Evolutionary conservation across 2,888 invertebrate genomes (phyloP).

Genomic region (Sphaerophoria taeniata): DNA sequence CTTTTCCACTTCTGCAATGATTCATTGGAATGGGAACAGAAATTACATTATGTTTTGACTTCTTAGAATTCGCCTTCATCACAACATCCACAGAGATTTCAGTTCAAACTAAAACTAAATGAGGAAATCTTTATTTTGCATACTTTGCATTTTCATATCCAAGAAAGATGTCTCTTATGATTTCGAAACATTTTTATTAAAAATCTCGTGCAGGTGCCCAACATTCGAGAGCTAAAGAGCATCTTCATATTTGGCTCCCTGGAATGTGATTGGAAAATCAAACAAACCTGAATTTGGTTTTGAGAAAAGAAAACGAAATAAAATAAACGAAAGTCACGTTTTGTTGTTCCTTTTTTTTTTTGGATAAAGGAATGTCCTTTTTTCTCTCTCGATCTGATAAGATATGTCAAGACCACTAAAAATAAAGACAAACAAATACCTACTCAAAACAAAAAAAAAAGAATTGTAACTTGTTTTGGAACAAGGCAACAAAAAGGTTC

Average conservation of each 20-base stretch:
- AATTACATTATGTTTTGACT: conserved; percentile 6
- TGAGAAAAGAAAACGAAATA: background rate
- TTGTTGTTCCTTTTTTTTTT: background rate
- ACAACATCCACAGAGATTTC: background rate
- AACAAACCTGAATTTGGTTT: conserved; percentile 39
- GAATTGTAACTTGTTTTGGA: conserved; percentile 15
- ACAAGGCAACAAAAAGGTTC: conserved; percentile 32
- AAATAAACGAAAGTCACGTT: conserved; percentile 56
- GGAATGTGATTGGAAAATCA: conserved; percentile 39
- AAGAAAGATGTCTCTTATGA: background rate
- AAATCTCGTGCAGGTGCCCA: no score
- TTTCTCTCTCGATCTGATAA: conserved; percentile 51
- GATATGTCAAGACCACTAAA: conserved; percentile 54
- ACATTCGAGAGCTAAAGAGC: background rate
- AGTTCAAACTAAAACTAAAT: background rate
- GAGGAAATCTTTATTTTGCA: background rate
- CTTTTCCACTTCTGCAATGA: conserved; percentile 6
- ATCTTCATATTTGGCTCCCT: conserved; percentile 36
- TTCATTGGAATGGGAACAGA: conserved; percentile 21
- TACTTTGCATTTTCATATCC: background rate
- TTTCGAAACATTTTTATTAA: background rate
- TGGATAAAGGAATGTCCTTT: conserved; percentile 20
- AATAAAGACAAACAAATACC: conserved; percentile 33
- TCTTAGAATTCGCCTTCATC: conserved; percentile 3
- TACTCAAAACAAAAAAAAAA: conserved; percentile 22